phyloP scores from a whole-genome alignment of 2,888 invertebrate species.

The Epistrophella euchroma region DNA sequence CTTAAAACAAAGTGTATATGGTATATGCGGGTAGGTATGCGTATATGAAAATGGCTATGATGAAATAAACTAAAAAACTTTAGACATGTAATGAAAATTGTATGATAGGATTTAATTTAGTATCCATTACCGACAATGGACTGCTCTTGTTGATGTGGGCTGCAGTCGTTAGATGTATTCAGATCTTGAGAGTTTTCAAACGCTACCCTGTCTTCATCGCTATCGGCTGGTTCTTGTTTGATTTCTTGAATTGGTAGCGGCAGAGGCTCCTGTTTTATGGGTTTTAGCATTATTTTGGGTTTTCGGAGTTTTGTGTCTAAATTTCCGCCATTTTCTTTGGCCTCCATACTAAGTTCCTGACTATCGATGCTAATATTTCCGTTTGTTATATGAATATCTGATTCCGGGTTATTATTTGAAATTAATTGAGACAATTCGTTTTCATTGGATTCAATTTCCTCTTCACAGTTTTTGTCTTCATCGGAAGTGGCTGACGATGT shows the following conservation, averaged over 20 bases:
- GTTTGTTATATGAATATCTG: constrained; percentile 38
- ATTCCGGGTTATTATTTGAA: constrained; percentile 3
- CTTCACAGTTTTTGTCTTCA: constrained; percentile 24
- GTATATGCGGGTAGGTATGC: neutral
- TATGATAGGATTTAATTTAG: constrained; percentile 51
- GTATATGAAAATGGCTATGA: constrained; percentile 33
- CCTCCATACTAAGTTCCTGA: constrained; percentile 40
- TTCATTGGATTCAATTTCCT: neutral
- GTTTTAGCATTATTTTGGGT: constrained; percentile 59
- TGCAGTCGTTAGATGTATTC: neutral
- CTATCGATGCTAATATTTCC: constrained; percentile 45
- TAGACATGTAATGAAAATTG: neutral
- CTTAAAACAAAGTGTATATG: constrained; percentile 33
- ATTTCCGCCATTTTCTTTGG: constrained; percentile 67
- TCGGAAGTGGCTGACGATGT: constrained; percentile 57
- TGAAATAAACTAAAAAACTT: neutral
- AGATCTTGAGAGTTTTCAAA: constrained; percentile 1
- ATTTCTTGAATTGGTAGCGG: constrained; percentile 58
- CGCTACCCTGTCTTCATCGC: constrained; percentile 26
- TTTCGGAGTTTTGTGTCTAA: constrained; percentile 16
- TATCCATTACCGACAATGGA: constrained; percentile 71
- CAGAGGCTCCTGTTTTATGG: constrained; percentile 35
- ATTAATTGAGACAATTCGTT: neutral
- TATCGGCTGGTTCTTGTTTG: constrained; percentile 61
- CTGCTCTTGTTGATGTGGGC: constrained; percentile 39